phyloP scores from a whole-genome alignment of 2,888 invertebrate genomes.

The Rhingia campestris region DNA sequence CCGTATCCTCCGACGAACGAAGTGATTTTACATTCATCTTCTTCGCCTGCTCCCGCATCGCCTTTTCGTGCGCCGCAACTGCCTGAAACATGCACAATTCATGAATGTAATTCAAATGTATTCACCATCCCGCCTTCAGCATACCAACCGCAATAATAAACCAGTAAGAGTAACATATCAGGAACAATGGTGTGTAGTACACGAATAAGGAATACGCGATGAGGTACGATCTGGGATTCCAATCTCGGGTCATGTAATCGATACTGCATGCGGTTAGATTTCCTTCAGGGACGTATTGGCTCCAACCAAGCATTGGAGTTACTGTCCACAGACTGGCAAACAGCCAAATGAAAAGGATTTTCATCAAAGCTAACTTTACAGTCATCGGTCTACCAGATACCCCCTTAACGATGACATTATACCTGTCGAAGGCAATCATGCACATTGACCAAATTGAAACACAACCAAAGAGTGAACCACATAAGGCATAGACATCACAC shows the following conservation, averaged over 20 bases:
- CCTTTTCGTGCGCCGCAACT: conserved; percentile 84
- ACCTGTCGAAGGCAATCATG: conserved; percentile 95
- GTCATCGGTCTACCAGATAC: conserved; percentile 83
- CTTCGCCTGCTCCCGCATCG: conserved; percentile 85
- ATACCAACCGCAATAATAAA: conserved; percentile 84
- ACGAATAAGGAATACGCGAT: conserved; percentile 83
- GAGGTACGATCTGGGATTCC: conserved; percentile 83
- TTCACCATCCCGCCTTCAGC: not conserved
- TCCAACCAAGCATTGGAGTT: conserved; percentile 85
- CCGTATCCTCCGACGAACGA: conserved; percentile 83
- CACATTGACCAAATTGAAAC: conserved; percentile 97
- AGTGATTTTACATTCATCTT: conserved; percentile 86
- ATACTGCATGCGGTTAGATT: conserved; percentile 86
- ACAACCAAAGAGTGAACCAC: conserved; percentile 94
- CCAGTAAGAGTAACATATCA: conserved; percentile 85
- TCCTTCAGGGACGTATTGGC: conserved; percentile 86
- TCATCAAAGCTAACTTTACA: conserved; percentile 83
- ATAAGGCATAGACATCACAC: conserved; percentile 93
- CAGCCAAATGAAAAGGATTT: conserved; percentile 84
- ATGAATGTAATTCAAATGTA: conserved; percentile 7
- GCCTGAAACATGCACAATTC: conserved; percentile 82
- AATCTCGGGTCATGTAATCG: conserved; percentile 83
- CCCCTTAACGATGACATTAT: conserved; percentile 96
- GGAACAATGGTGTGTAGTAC: conserved; percentile 83
- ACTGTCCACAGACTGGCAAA: conserved; percentile 84